A percentile compares a stretch with the other conserved stretches of the same genome.
Evolutionary conservation across 2,888 invertebrate species (phyloP).

Genomic region (Lasioglossum figueresi): DNA sequence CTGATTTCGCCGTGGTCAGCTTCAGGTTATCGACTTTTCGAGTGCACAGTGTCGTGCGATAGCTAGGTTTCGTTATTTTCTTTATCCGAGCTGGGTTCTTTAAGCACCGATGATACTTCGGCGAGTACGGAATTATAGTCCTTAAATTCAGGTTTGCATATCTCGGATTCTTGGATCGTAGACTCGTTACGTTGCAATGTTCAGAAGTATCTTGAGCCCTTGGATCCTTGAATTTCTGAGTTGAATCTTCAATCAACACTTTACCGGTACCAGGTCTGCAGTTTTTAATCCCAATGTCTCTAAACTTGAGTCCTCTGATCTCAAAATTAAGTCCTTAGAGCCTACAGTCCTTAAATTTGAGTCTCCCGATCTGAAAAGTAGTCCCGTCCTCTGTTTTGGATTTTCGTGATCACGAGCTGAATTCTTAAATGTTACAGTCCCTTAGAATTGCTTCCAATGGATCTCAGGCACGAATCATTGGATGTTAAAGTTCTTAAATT

Average conservation of each 20-base stretch:
- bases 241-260: neutral
- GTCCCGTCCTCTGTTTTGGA: neutral
- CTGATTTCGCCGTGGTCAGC: conserved; percentile 26
- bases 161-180: no score
- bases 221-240: neutral
- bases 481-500: neutral
- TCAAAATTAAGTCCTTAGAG: neutral
- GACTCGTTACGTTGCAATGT: neutral
- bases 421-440: neutral
- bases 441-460: neutral
- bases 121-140: no score
- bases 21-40: conserved; percentile 3
- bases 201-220: neutral
- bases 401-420: neutral
- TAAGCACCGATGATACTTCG: no score
- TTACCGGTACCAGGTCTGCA: no score
- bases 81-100: no score
- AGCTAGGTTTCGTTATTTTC: neutral
- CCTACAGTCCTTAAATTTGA: neutral
- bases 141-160: no score
- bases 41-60: neutral
- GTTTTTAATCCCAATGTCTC: neutral
- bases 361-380: neutral
- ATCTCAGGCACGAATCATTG: neutral
- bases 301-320: neutral